Percentiles rank a stretch among this genome's conserved stretches.
Evolutionary conservation across 2,113 vertebrate species (phyloP).

Genomic region (Daphoenositta chrysoptera): DNA sequence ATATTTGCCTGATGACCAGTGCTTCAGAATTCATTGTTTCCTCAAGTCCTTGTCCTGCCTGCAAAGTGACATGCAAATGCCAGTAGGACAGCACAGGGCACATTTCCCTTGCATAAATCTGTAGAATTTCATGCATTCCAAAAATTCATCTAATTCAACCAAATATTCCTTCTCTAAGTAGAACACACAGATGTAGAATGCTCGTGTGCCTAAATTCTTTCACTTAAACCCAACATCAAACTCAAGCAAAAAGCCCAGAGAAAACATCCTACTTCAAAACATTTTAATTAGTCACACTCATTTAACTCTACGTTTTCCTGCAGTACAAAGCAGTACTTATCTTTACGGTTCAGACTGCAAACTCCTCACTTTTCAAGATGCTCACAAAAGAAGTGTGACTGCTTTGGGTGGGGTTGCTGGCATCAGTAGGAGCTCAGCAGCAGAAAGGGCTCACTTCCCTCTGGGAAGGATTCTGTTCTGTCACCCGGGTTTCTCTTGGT

Average conservation of each 20-base stretch:
- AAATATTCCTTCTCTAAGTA: neutral
- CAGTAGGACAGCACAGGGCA: neutral
- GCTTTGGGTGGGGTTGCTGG: neutral
- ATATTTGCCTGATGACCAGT: slow-evolving; percentile 8
- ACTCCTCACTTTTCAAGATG: neutral
- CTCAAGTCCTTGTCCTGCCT: neutral
- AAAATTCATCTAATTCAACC: neutral
- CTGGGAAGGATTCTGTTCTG: neutral
- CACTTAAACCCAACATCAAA: neutral
- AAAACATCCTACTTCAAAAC: neutral
- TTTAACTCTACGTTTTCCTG: neutral
- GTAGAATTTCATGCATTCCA: neutral
- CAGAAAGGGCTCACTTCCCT: neutral
- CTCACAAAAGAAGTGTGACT: neutral
- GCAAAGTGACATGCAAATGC: neutral
- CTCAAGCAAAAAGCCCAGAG: neutral
- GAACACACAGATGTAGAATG: neutral
- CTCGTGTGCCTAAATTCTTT: neutral
- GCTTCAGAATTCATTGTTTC: neutral
- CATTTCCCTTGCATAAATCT: neutral
- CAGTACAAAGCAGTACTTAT: neutral
- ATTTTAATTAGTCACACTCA: neutral
- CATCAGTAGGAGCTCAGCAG: neutral
- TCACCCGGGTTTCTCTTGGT: neutral
- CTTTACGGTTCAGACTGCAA: neutral